Evolutionary conservation across 2,113 vertebrate species (phyloP).

Genomic region (Ophthalmolycus amberensis): DNA sequence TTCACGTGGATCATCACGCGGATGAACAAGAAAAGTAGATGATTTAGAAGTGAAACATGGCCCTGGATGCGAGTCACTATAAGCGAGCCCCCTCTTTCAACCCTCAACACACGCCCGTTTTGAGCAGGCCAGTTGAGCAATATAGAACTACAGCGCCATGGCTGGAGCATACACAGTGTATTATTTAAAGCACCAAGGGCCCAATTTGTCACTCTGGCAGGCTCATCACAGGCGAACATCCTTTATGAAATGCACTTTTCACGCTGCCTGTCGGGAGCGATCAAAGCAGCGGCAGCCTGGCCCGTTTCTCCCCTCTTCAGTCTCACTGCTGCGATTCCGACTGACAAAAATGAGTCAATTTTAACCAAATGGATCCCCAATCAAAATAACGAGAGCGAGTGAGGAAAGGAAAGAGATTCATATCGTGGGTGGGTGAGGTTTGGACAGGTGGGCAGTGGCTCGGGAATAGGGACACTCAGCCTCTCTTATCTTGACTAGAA

Average conservation of each 20-base stretch:
- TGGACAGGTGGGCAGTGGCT: conserved; percentile 57
- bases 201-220: conserved; percentile 81
- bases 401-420: conserved; percentile 50
- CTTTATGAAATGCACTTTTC: conserved; percentile 85
- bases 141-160: conserved; percentile 47
- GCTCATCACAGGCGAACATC: conserved; percentile 80
- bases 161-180: conserved; percentile 65
- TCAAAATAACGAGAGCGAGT: conserved; percentile 73
- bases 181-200: conserved; percentile 82
- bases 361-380: conserved; percentile 75
- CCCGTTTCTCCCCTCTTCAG: conserved; percentile 54
- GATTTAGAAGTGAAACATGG: conserved; percentile 40
- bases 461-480: conserved; percentile 41
- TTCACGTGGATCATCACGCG: conserved; percentile 4
- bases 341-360: conserved; percentile 82
- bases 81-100: conserved; percentile 34
- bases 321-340: conserved; percentile 67
- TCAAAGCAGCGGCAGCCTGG: conserved; percentile 76
- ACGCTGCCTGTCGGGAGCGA: conserved; percentile 75
- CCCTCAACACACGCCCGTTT: conserved; percentile 14
- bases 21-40: conserved; percentile 42
- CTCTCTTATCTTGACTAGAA: conserved; percentile 42
- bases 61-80: conserved; percentile 31
- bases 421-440: conserved; percentile 40
- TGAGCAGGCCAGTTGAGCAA: conserved; percentile 71